A percentile compares a stretch with the other conserved stretches of the same genome.
phyloP scores from a whole-genome alignment of 2,888 invertebrate genomes.

The Stratiomys singularior region DNA sequence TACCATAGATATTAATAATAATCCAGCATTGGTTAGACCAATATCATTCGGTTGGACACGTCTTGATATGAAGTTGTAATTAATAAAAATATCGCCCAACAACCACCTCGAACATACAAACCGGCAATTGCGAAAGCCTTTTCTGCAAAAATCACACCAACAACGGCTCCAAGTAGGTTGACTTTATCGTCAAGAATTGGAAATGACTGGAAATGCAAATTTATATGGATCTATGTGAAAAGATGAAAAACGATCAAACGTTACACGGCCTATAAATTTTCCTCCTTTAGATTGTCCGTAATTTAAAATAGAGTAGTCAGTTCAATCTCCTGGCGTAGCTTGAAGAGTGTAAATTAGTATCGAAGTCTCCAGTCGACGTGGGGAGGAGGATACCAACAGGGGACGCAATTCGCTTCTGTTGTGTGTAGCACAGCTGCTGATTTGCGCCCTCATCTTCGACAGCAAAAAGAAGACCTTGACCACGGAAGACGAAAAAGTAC shows the following conservation, averaged over 20 bases:
- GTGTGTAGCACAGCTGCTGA: too few relatives aligned
- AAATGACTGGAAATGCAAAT: constrained; percentile 1
- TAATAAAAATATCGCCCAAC: constrained; percentile 41
- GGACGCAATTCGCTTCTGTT: not conserved
- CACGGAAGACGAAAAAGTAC: not conserved
- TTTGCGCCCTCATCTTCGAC: not conserved
- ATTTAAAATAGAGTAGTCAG: constrained; percentile 31
- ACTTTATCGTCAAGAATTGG: constrained; percentile 3
- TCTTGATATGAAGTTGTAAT: constrained; percentile 32
- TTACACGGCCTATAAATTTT: constrained; percentile 29
- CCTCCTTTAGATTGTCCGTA: not conserved
- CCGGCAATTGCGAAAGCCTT: not conserved
- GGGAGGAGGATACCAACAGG: not conserved
- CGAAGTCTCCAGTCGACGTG: constrained; percentile 4
- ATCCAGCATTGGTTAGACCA: not conserved
- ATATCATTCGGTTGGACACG: not conserved
- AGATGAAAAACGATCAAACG: constrained; percentile 25
- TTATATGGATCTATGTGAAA: not conserved
- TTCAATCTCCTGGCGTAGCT: not conserved
- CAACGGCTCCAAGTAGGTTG: not conserved
- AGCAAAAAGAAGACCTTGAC: not conserved
- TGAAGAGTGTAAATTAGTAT: constrained; percentile 31
- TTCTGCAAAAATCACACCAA: not conserved
- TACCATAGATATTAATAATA: constrained; percentile 20
- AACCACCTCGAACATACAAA: not conserved